These are phyloP conservation scores for Hirtodrosophila confusa DNA, from an alignment of 2,888 invertebrate species.

Conservation along the genomic window DNA sequence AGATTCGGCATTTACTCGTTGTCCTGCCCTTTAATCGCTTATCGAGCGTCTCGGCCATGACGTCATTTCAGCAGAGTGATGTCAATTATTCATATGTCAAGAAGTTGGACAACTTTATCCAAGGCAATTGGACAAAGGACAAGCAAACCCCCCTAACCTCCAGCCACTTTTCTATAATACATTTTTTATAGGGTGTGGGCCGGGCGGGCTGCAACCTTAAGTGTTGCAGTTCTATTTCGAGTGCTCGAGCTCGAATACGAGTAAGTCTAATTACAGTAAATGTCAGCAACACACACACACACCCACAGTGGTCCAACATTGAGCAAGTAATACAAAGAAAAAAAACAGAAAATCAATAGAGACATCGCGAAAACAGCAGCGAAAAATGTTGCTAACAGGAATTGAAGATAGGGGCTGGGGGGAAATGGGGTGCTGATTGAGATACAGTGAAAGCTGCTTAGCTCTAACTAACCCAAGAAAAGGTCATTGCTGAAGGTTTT, in stretches of 20 bases:
- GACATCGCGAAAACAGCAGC: conserved; percentile 43
- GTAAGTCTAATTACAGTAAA: conserved; percentile 63
- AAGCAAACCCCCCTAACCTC: conserved; percentile 13
- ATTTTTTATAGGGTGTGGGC: conserved; percentile 1
- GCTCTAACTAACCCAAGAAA: conserved; percentile 26
- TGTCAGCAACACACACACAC: conserved; percentile 43
- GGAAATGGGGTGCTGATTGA: neutral
- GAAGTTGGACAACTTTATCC: conserved; percentile 26
- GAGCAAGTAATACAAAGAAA: conserved; percentile 50
- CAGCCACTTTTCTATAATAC: conserved; percentile 5
- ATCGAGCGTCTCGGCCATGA: conserved; percentile 59
- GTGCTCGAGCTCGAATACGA: conserved; percentile 52
- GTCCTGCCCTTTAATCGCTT: conserved; percentile 49
- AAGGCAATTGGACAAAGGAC: conserved; percentile 21
- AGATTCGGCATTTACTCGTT: conserved; percentile 34
- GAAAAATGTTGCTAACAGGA: conserved; percentile 42
- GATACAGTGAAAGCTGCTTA: conserved; percentile 49
- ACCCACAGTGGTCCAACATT: conserved; percentile 21
- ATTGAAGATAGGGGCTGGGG: conserved; percentile 12
- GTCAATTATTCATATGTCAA: conserved; percentile 60
- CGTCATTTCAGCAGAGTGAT: conserved; percentile 52
- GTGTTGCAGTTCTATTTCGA: conserved; percentile 54
- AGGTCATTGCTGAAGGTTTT: conserved; percentile 4
- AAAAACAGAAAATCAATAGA: conserved; percentile 64
- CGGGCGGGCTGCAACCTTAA: conserved; percentile 7